Conservation (phyloP, 2,797 vertebrate species). For the Chiloscyllium punctatum region DNA sequence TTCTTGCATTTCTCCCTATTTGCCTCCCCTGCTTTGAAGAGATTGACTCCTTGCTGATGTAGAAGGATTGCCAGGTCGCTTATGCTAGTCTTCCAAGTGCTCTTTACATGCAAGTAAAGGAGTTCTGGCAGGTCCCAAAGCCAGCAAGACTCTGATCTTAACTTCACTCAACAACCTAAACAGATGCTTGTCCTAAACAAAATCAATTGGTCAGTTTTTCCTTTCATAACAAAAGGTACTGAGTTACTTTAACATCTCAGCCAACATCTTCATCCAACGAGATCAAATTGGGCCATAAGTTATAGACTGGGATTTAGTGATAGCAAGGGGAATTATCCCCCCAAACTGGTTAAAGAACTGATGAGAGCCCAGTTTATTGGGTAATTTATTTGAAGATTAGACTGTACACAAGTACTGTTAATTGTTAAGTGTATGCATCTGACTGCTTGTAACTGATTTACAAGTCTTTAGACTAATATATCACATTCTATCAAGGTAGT, state of each 20-base stretch:
- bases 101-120: background rate
- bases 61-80: background rate
- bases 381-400: too few relatives aligned
- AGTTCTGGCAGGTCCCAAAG: background rate
- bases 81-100: background rate
- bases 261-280: background rate
- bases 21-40: background rate
- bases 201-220: background rate
- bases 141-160: background rate
- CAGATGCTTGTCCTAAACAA: background rate
- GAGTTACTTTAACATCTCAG: background rate
- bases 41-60: background rate
- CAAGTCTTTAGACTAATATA: too few relatives aligned
- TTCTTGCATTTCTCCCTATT: background rate
- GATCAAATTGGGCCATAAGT: background rate
- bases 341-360: too few relatives aligned
- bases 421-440: too few relatives aligned
- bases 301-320: background rate
- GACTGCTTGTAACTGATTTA: too few relatives aligned
- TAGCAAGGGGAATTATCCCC: too few relatives aligned
- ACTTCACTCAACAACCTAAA: background rate
- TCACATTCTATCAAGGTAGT: too few relatives aligned
- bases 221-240: background rate
- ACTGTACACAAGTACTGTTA: too few relatives aligned
- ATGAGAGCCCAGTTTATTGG: too few relatives aligned